Conservation (phyloP, 1,140 invertebrate genomes). For the Heterodera carotae region DNA sequence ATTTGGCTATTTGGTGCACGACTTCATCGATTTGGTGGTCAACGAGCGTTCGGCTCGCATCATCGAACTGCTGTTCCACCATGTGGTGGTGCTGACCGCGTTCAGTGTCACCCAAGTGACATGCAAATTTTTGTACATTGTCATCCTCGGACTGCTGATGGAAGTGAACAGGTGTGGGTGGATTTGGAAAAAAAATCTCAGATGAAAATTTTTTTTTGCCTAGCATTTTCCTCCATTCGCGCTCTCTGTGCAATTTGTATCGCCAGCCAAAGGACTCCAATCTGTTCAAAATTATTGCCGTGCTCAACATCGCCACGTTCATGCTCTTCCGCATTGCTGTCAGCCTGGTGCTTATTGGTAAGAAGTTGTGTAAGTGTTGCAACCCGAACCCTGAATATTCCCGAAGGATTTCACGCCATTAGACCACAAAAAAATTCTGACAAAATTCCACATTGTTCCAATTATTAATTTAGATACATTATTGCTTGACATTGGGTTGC, state of each 20-base stretch:
- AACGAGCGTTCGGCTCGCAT: conserved; percentile 63
- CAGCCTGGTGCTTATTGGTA: conserved; percentile 16
- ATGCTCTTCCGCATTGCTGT: conserved; percentile 62
- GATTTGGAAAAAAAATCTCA: too few species aligned
- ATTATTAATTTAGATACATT: too few species aligned
- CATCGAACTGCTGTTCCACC: conserved; percentile 63
- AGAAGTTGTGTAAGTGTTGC: too few species aligned
- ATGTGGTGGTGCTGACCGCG: conserved; percentile 58
- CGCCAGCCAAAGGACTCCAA: conserved; percentile 56
- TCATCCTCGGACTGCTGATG: conserved; percentile 62
- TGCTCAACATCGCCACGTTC: conserved; percentile 60
- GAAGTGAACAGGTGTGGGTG: conserved; percentile 61
- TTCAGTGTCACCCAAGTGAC: conserved; percentile 54
- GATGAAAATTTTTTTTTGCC: too few species aligned
- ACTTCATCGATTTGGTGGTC: conserved; percentile 57
- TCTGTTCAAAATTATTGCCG: conserved; percentile 58
- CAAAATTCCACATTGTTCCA: too few species aligned
- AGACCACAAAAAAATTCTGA: too few species aligned
- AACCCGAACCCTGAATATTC: too few species aligned
- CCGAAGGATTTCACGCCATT: too few species aligned
- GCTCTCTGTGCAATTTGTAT: conserved; percentile 62
- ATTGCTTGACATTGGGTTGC: too few species aligned
- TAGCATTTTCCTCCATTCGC: conserved; percentile 58
- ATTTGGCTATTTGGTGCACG: conserved; percentile 59
- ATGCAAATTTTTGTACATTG: conserved; percentile 54